A percentile compares a stretch with the other conserved stretches of the same genome.
Conservation (phyloP, 1,140 invertebrate genomes). For the Drosophila leontia region DNA sequence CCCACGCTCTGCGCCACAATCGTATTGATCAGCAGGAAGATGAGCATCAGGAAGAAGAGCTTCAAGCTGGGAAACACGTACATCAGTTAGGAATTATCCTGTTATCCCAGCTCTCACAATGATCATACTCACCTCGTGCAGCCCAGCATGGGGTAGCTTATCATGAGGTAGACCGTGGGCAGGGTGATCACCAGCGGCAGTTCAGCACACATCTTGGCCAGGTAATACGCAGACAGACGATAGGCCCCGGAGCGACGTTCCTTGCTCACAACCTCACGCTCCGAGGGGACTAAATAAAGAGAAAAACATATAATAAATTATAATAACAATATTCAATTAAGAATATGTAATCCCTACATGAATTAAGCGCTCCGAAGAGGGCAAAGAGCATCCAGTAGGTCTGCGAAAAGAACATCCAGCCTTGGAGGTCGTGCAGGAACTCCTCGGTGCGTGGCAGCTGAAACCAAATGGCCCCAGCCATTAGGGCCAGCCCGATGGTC, state of each 20-base stretch:
- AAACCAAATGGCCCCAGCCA: conserved; percentile 93
- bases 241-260: conserved; percentile 93
- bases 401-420: conserved; percentile 95
- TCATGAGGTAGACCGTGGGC: conserved; percentile 92
- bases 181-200: conserved; percentile 91
- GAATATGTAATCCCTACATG: conserved; percentile 85
- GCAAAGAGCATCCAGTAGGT: conserved; percentile 95
- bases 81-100: background rate
- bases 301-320: background rate
- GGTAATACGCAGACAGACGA: conserved; percentile 93
- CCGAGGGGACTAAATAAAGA: conserved; percentile 89
- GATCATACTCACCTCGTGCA: conserved; percentile 71
- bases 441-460: conserved; percentile 91
- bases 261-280: conserved; percentile 93
- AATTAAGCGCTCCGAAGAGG: conserved; percentile 92
- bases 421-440: conserved; percentile 92
- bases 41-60: conserved; percentile 90
- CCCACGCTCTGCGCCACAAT: conserved; percentile 94
- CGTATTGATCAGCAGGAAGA: conserved; percentile 91
- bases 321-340: background rate
- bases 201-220: conserved; percentile 94
- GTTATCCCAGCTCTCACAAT: fast-evolving
- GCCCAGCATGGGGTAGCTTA: conserved; percentile 92
- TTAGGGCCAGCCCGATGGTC: conserved; percentile 90
- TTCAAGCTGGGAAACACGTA: conserved; percentile 85